These are phyloP conservation scores for Drosophila mimica DNA, from an alignment of 2,888 invertebrate species.

Conservation along the genomic window DNA sequence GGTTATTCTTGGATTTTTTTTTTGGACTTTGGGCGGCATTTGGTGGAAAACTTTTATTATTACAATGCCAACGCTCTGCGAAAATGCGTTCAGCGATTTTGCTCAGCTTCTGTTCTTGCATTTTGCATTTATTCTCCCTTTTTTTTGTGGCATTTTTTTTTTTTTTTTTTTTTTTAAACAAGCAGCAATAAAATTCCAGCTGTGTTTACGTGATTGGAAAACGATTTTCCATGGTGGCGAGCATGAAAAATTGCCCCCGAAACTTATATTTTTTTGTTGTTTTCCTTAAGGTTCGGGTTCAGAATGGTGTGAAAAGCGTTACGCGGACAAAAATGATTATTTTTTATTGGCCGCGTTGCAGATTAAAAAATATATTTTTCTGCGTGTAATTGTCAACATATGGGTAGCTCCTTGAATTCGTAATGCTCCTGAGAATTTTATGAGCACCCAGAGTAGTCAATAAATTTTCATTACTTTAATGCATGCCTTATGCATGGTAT, in stretches of 20 bases:
- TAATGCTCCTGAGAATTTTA: slow-evolving; percentile 64
- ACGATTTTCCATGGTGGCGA: slow-evolving; percentile 75
- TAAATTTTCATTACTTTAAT: slow-evolving; percentile 78
- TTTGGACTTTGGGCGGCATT: slow-evolving; percentile 37
- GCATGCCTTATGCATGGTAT: slow-evolving; percentile 65
- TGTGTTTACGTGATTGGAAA: slow-evolving; percentile 80
- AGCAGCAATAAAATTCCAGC: slow-evolving; percentile 79
- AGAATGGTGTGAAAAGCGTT: slow-evolving; percentile 53
- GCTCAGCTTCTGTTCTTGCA: slow-evolving; percentile 52
- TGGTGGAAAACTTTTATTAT: slow-evolving; percentile 70
- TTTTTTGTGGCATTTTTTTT: slow-evolving; percentile 5
- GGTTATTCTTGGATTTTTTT: slow-evolving; percentile 13
- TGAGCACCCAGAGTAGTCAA: slow-evolving; percentile 58
- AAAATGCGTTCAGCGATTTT: slow-evolving; percentile 75
- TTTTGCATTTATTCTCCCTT: slow-evolving; percentile 47
- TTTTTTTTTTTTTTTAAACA: slow-evolving; percentile 63
- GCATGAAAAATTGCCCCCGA: slow-evolving; percentile 63
- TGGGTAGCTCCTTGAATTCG: slow-evolving; percentile 48
- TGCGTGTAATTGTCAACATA: slow-evolving; percentile 57
- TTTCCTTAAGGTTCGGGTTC: slow-evolving; percentile 8
- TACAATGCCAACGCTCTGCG: slow-evolving; percentile 59
- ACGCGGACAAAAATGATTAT: slow-evolving; percentile 50
- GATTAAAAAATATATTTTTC: slow-evolving; percentile 63
- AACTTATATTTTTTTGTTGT: slow-evolving; percentile 24
- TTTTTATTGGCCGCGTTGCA: slow-evolving; percentile 54